phyloP scores from a whole-genome alignment of 1,140 invertebrate species.

The Pseudoatta argentina region DNA sequence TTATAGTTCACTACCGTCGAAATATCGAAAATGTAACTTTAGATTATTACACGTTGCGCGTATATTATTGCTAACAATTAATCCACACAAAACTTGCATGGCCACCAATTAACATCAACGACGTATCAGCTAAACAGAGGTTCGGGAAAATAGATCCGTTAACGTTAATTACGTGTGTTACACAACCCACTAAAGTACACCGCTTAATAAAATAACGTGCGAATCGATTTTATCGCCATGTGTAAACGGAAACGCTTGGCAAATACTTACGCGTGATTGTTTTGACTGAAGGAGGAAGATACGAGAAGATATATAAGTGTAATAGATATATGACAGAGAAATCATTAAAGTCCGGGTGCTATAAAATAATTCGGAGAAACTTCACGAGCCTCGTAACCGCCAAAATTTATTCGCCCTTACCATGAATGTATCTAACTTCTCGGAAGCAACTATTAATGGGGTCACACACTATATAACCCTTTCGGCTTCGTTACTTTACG shows the following conservation, averaged over 20 bases:
- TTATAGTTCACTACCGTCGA: conserved; percentile 20
- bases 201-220: conserved; percentile 43
- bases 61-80: conserved; percentile 37
- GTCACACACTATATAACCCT: conserved; percentile 66
- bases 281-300: background rate
- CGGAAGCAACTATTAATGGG: conserved; percentile 73
- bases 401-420: conserved; percentile 67
- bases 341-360: conserved; percentile 67
- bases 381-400: conserved; percentile 50
- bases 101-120: conserved; percentile 38
- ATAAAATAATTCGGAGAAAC: conserved; percentile 77
- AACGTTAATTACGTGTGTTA: conserved; percentile 42
- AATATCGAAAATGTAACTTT: conserved; percentile 33
- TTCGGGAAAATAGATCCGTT: conserved; percentile 35
- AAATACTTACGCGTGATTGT: conserved; percentile 18
- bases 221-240: background rate
- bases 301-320: conserved; percentile 4
- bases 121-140: conserved; percentile 2
- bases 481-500: conserved; percentile 67
- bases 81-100: background rate
- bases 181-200: background rate
- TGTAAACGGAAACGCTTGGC: conserved; percentile 7
- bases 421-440: conserved; percentile 71
- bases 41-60: conserved; percentile 25
- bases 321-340: conserved; percentile 31